Evolutionary conservation across 1,140 invertebrate species (phyloP), one percentile per base, ranked within the genome.

Genomic region (Lordiphosa clarofinis): DNA sequence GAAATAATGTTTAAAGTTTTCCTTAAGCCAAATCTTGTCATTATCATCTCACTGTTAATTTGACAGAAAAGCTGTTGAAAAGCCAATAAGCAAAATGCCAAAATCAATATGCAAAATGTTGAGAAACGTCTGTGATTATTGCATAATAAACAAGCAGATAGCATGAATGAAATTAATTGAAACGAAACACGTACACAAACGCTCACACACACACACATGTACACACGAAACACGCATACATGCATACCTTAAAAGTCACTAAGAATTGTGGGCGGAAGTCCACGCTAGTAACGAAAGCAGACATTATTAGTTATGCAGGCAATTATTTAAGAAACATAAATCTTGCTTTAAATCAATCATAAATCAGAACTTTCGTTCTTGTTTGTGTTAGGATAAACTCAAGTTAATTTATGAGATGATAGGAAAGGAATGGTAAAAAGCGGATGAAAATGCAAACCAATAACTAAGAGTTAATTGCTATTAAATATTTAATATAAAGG

Each of bases 61-160:
- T 33, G n/a, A 55, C 37, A n/a, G 39, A 28, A 64, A 38, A 55
- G 21, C 36, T 56, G 44, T 56, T 63, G 63, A 52, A 68, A 65
- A 73, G 48, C 56, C 58, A 82, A 82, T 81, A 82, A 84, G 64
- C 78, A 81, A 81, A 64, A 58, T 66, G 66, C 76, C 63, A 82
- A 84, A 72, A 65, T 72, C 62, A 72, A 81, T 84, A 72, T 64
- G 78, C 59, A 66, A 82, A 76, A 55, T 33, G 72, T 36, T 68
- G 56, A 74, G 62, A 75, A 57, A 67, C 70, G 48, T 53, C 36
- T 63, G 66, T 71, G 75, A 79, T 81, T 31, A 31, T 31, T 81
- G 73, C 76, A 81, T 81, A 81, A 81, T 81, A 84, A 82, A 81
- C 75, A 64, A 61, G 38, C 55, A 15, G 42, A 44, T 13, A 57